Evolutionary conservation across 2,113 vertebrate genomes (phyloP).

Genomic region (Clarias batrachus): DNA sequence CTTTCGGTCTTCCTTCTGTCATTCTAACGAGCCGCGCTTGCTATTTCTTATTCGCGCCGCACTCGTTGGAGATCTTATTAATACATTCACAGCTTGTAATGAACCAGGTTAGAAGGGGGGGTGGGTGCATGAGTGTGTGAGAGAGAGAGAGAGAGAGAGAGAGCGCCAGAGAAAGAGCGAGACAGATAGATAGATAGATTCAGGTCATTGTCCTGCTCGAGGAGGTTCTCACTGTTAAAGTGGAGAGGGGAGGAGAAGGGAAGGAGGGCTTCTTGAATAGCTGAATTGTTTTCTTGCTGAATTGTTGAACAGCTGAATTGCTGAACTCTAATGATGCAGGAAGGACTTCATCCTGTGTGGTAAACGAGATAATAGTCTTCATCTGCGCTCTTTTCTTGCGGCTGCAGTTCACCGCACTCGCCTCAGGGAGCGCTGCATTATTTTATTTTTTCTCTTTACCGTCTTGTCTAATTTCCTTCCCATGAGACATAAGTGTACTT

Average conservation of each 20-base stretch:
- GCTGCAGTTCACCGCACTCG: conserved; percentile 42
- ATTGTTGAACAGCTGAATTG: conserved; percentile 49
- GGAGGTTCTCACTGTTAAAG: conserved; percentile 71
- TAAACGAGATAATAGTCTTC: conserved; percentile 41
- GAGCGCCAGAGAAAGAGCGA: background rate
- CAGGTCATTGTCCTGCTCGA: conserved; percentile 65
- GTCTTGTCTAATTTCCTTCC: background rate
- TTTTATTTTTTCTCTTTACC: too few species aligned
- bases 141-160: background rate
- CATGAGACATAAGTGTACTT: background rate
- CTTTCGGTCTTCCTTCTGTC: conserved; percentile 48
- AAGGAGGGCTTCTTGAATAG: conserved; percentile 57
- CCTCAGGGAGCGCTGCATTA: conserved; percentile 54
- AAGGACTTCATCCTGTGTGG: conserved; percentile 67
- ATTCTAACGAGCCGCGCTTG: background rate
- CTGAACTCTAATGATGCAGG: conserved; percentile 65
- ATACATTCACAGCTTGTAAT: background rate
- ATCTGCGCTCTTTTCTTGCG: conserved; percentile 3
- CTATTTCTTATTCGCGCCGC: conserved; percentile 6
- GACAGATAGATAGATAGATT: conserved; percentile 53
- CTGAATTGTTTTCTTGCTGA: conserved; percentile 46
- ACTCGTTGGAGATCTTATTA: conserved; percentile 20
- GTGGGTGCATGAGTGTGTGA: too few species aligned
- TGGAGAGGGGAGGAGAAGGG: conserved; percentile 52
- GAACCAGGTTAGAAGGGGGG: conserved; percentile 36